These are phyloP conservation scores for Melipona quadrifasciata DNA, from an alignment of 1,140 invertebrate species.

Conservation along the genomic window DNA sequence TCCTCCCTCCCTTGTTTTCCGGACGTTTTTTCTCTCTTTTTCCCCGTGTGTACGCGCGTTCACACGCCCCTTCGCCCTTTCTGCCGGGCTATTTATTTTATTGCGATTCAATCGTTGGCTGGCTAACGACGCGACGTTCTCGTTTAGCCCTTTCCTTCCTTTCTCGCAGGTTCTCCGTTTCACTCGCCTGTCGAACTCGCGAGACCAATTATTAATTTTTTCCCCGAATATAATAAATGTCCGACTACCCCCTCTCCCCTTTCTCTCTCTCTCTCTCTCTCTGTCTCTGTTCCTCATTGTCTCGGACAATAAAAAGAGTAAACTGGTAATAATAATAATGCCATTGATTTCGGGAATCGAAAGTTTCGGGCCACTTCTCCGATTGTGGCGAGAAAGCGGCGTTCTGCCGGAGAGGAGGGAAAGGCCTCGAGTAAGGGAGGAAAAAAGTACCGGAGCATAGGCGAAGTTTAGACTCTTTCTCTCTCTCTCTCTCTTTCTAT, in stretches of 20 bases:
- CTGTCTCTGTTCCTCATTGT: constrained; percentile 31
- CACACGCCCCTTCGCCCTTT: neutral
- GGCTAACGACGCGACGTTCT: constrained; percentile 49
- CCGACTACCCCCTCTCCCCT: neutral
- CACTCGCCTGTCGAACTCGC: constrained; percentile 4
- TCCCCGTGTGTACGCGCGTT: neutral
- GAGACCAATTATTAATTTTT: constrained; percentile 48
- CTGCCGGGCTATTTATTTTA: constrained; percentile 35
- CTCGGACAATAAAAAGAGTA: constrained; percentile 60
- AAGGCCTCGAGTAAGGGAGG: constrained; percentile 38
- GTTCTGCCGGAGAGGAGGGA: neutral
- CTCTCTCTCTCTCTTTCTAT: neutral
- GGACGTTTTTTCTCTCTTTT: too few relatives aligned
- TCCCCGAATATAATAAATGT: constrained; percentile 33
- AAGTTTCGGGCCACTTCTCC: constrained; percentile 43
- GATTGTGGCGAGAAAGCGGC: constrained; percentile 51
- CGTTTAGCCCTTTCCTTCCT: constrained; percentile 9
- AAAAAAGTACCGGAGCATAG: constrained; percentile 55
- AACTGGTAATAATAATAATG: constrained; percentile 75
- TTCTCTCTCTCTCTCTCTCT: too few relatives aligned
- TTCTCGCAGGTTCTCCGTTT: neutral
- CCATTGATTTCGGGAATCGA: constrained; percentile 67
- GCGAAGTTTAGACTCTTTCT: constrained; percentile 70
- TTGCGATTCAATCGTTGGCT: constrained; percentile 25
- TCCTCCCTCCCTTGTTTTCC: neutral